Evolutionary conservation across 2,888 invertebrate species (phyloP), one percentile per base, ranked within the genome.

Genomic region (Leptinotarsa juncta): DNA sequence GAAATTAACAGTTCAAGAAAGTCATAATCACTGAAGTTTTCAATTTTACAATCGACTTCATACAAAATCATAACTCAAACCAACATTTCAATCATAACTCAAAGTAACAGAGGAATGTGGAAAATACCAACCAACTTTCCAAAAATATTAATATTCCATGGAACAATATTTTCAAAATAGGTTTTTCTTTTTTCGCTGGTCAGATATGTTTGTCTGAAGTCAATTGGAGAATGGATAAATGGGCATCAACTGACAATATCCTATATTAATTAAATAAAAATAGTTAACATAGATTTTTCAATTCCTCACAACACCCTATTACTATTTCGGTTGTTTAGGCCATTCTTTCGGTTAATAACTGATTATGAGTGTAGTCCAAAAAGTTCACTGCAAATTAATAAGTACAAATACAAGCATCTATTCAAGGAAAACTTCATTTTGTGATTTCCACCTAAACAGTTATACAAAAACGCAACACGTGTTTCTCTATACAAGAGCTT

Each of bases 231-330:
- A 42, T 42, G 0, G 42, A 42, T 42, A 42, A 42, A 10, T 42
- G 42, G 42, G 10, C 7, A 12, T 3, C 42, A 42, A 42, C 42
- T 42, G 42, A 42, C 15, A 23, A 26, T 23, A 18, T 26, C 32
- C 7, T 32, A 10, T n/a, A 26, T 51, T 49, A 48, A 70, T 67
- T 23, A 71, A 68, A 71, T 69, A 23, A 53, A 72, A 75, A 55
- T 20, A 73, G 15, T 55, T 16, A 74, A 69, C 72, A 75, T 69
- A 75, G 72, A 68, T 71, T 72, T 69, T 70, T 53, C 72, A 75
- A 75, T 72, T 72, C 75, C 72, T 26, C 18, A 57, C 14, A 18
- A 69, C n/a, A 20, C 18, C 49, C 7, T 49, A 65, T 74, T 53
- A 48, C 42, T 65, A 74, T 49, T 51, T 18, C 18, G 66, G 26